Evolutionary conservation across 2,797 vertebrate species (phyloP), one percentile per base, ranked within the genome.

Genomic region (Chaetodon trifasciatus): DNA sequence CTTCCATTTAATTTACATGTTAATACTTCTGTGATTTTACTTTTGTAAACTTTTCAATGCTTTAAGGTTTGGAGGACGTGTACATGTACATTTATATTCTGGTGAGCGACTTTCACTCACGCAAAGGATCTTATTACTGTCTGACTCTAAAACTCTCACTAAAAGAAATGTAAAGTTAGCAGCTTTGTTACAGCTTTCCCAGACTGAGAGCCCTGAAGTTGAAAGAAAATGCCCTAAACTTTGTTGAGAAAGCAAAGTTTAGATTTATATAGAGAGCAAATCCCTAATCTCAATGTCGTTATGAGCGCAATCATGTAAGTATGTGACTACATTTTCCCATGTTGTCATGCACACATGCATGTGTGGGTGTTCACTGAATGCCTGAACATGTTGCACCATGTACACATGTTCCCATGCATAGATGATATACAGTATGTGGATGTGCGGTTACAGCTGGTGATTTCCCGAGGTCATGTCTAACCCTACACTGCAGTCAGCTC

Each of bases 401-500:
- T n/a, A 40, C 44, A 49, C 50, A 61, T 70, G 62, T 78, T 82
- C 58, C 57, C 53, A 44, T 55, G 67, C 13, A 47, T 23, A 75
- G 53, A 76, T 83, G 58, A 56, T 68, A 68, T 74, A 83, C 68
- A 40, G 52, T 65, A 35, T 60, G 57, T 67, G 64, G 62, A 21
- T 52, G 70, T 76, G 47, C 12, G 74, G 62, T 80, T 74, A 56
- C 70, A 81, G 70, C 49, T 4, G 63, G 83, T 79, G 75, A 81
- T 86, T 74, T 86, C 79, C 49, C 12, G 76, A 62, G 85, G 77
- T 91, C 80, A 76, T 39, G 71, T 84, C 90, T 83, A 83, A 86
- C 64, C 53, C 58, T 71, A 5, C 17, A 4, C 67, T 60, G 68
- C 58, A 63, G 78, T 66, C 83, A 79, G 82, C 81, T 78, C 85